Evolutionary conservation across 2,888 invertebrate species (phyloP).

Genomic region (Scaptomyza reducta): DNA sequence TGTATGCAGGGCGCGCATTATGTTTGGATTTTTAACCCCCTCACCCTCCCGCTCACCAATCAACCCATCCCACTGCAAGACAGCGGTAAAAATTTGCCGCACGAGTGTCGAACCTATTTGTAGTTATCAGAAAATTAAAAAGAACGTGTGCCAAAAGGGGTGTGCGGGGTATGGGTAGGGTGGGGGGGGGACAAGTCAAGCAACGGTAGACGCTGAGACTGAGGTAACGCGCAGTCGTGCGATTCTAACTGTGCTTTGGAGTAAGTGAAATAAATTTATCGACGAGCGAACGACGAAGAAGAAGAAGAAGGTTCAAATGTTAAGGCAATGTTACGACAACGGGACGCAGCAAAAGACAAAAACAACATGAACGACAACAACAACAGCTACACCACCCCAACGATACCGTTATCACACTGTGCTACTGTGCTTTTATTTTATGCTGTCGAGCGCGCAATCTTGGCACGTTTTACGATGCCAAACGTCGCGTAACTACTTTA

Average conservation of each 20-base stretch:
- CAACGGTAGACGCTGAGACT: conserved; percentile 17
- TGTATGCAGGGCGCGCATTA: conserved; percentile 67
- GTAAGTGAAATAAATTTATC: conserved; percentile 75
- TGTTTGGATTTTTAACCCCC: conserved; percentile 51
- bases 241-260: conserved; percentile 65
- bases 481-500: conserved; percentile 45
- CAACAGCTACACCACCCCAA: no score
- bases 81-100: conserved; percentile 76
- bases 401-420: conserved; percentile 4
- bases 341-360: no score
- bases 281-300: conserved; percentile 20
- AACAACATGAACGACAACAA: no score
- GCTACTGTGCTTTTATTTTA: conserved; percentile 11
- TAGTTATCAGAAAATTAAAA: conserved; percentile 80
- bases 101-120: conserved; percentile 79
- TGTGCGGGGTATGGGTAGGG: no score
- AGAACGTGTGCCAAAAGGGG: conserved; percentile 55
- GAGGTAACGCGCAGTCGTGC: conserved; percentile 64
- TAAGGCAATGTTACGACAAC: conserved; percentile 16
- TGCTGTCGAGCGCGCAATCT: conserved; percentile 12
- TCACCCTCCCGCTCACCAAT: background rate
- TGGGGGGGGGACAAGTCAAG: background rate
- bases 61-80: conserved; percentile 5
- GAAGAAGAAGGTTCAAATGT: conserved; percentile 10
- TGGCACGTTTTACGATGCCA: conserved; percentile 37